These are phyloP conservation scores for Dynastes tityus DNA, from an alignment of 2,888 invertebrate species.

Conservation along the genomic window DNA sequence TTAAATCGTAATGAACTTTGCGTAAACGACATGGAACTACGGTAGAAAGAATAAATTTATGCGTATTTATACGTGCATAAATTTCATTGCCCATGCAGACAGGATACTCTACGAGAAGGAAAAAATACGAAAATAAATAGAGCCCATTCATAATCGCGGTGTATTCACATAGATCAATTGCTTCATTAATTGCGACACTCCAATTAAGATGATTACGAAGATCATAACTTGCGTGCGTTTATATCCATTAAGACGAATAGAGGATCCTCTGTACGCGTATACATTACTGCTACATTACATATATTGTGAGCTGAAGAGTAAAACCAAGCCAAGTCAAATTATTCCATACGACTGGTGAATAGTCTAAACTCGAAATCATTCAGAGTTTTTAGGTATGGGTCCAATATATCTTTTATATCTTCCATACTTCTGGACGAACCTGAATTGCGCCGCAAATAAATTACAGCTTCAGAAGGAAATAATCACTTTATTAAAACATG, in stretches of 20 bases:
- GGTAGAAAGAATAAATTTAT: too few species aligned
- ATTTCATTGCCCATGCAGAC: not conserved
- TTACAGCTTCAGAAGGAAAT: too few species aligned
- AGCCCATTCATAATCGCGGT: constrained; percentile 24
- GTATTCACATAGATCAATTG: constrained; percentile 29
- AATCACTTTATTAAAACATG: too few species aligned
- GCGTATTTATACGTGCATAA: too few species aligned
- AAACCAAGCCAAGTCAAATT: not conserved
- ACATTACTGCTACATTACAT: not conserved
- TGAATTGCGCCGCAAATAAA: too few species aligned
- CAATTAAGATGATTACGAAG: constrained; percentile 39
- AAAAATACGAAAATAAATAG: constrained; percentile 22
- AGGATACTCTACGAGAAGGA: constrained; percentile 3
- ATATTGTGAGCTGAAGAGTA: not conserved
- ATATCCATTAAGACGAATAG: constrained; percentile 23
- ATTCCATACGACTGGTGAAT: not conserved
- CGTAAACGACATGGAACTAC: too few species aligned
- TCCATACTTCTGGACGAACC: too few species aligned
- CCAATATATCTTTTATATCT: too few species aligned
- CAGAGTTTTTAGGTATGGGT: too few species aligned
- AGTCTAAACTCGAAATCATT: not conserved
- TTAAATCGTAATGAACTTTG: constrained; percentile 6
- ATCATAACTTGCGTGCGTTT: constrained; percentile 18
- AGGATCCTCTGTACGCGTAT: not conserved
- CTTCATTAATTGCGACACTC: constrained; percentile 34